Percentiles rank a stretch among this genome's conserved stretches.
Conservation (phyloP, 2,113 vertebrate species). For the Lycaon pictus region DNA sequence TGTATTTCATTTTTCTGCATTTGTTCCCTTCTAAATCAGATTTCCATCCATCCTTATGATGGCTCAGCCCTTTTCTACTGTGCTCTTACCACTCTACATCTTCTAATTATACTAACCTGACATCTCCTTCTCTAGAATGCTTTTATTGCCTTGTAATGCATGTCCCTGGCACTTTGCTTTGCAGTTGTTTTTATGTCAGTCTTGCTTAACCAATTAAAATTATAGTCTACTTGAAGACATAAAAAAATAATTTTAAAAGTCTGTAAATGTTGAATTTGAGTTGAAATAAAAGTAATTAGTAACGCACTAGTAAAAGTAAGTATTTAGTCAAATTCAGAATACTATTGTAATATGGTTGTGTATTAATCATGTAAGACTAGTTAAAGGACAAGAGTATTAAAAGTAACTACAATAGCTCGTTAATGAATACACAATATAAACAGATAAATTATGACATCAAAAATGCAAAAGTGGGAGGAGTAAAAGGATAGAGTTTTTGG, state of each 20-base stretch:
- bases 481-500: not conserved
- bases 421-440: not conserved
- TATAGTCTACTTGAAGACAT: not conserved
- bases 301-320: not conserved
- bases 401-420: not conserved
- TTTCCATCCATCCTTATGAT: too few relatives aligned
- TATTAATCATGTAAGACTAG: not conserved
- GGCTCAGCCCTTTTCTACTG: not conserved
- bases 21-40: not conserved
- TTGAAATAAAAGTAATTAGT: not conserved
- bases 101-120: rapidly evolving
- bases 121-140: not conserved
- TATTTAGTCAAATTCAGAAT: not conserved
- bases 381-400: not conserved
- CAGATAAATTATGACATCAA: not conserved
- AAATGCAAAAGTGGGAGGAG: not conserved
- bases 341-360: not conserved
- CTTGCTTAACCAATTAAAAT: slow-evolving; percentile 3
- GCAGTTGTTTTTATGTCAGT: not conserved
- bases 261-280: not conserved
- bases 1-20: not conserved
- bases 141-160: not conserved
- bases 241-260: not conserved
- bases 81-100: rapidly evolving
- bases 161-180: not conserved